Base-by-base conservation (phyloP, 2,888 invertebrate species). In the Rambutsinella grinnellia region DNA sequence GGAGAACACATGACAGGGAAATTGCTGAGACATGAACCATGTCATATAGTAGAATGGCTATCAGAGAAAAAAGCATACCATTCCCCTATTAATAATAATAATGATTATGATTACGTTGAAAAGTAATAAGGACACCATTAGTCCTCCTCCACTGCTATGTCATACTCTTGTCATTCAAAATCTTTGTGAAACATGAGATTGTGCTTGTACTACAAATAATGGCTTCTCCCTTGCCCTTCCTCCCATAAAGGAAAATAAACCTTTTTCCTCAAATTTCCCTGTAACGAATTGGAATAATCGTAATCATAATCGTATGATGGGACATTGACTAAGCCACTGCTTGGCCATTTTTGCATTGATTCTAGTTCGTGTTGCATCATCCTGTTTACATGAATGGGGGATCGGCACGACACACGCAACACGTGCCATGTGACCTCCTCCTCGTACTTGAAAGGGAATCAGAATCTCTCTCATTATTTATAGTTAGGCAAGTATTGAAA, bases 341-440 rank as follows among this genome's bases (percentile, higher is more conserved):
- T 36, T 36, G 5, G 5, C 36, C 36, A 36, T 8, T 36, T 36
- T 36, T 36, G 36, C 13, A 5, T 36, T 36, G 36, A 36, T 5
- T 36, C 13, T 36, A 8, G 5, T 36, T 36, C 13, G 6, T 36
- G 36, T 36, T 36, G 36, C 36, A 36, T 36, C 36, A 36, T 58
- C 28, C 27, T 68, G 68, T 58, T 26, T 68, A 58, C 28, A 23
- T 58, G 61, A 36, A 27, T 46, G 6, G 62, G 24, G 5, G 17
- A 53, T 19, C 24, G 54, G 53, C 61, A 17, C 24, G 49, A 49
- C 49, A 66, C 46, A 24, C 51, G 65, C 67, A 67, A 74, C 74
- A 74, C 67, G 74, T 74, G 74, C 54, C 74, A 67, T 60, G 67
- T 74, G 74, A 74, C 66, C 67, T 72, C 63, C 21, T 28, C 63